Base-by-base conservation (phyloP, 2,888 invertebrate species). In the Merodon equestris region DNA sequence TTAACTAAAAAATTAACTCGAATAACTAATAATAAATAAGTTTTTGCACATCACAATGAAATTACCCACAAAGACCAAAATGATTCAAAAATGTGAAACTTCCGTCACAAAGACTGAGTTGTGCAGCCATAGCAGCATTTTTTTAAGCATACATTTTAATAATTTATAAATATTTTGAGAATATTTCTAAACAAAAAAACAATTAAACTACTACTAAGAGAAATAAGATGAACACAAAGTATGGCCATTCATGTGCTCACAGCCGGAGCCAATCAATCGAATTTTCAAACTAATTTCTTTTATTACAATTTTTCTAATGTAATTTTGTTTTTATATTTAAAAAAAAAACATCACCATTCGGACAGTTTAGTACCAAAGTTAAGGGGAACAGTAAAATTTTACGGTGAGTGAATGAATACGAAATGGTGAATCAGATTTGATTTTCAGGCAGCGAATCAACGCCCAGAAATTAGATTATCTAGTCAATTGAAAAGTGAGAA, bases 401-500 rank as follows among this genome's bases (percentile, higher is more conserved):
- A 27, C 27, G 7, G 27, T 27, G 27, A 40, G 9, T 40, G 40
- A 40, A 72, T 77, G 67, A 67, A 57, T 73, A 77, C 15, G 77
- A 67, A 4, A 27, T 27, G 27, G 7, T 27, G 38, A 51, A 73
- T 77, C 67, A 77, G 73, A 77, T 77, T 68, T 67, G 48, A 72
- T 57, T 63, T 4, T 27, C 7, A 27, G 27, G 61, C 57, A 45
- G 27, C 47, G 61, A 64, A 63, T 56, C 14, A 27, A 15, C 47
- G 58, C 36, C 63, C 64, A 68, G 54, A 58, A 83, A 83, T 83
- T 84, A 84, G 84, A 83, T 84, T 84, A 84, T 84, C 84, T 85
- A 85, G 84, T 85, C 85, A 85, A 85, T 85, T 83, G 83, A 73
- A 81, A 66, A 72, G 67, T 72, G 76, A 81, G 56, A 70, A 68